Evolutionary conservation across 2,888 invertebrate species (phyloP), one percentile per base, ranked within the genome.

Genomic region (Muscina levida): DNA sequence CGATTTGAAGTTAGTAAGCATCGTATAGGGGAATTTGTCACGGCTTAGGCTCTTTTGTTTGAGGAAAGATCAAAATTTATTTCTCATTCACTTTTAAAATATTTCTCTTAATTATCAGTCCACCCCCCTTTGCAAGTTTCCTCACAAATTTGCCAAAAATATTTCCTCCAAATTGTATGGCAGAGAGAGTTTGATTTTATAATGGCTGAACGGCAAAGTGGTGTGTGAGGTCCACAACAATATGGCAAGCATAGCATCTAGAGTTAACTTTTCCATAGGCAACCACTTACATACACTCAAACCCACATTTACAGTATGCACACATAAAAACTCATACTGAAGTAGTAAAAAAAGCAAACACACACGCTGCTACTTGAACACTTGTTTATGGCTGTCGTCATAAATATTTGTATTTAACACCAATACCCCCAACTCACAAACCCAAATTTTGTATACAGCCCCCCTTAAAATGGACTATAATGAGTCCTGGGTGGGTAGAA

Each of bases 331-430:
- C 19, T 26, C 37, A 53, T 15, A 59, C 56, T 24, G 51, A 51
- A 51, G 51, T 24, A 2, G 22, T 22, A 31, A 31, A 3, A 8
- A 31, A 8, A 31, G n/a, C n/a, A n/a, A 26, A 65, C 56, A 51
- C 84, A 19, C 62, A 62, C n/a, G 19, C 22, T 22, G n/a, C 22
- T 82, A 84, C 82, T 85, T 79, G 74, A 82, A 83, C 84, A 87
- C 87, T 85, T 87, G 86, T 87, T 87, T 87, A 86, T 86, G 86
- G 84, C 83, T 86, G 87, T 53, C 31, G 74, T 72, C 68, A 68
- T 86, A 87, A 87, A 87, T 87, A 88, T 87, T 87, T 88, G 86
- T 87, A 87, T 87, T 88, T 87, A 87, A 86, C 77, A 77, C 75
- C 80, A 81, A 78, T 53, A 66, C 44, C 31, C n/a, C 31, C 3